phyloP scores from a whole-genome alignment of 2,888 invertebrate genomes.

The Mythimna loreyi region DNA sequence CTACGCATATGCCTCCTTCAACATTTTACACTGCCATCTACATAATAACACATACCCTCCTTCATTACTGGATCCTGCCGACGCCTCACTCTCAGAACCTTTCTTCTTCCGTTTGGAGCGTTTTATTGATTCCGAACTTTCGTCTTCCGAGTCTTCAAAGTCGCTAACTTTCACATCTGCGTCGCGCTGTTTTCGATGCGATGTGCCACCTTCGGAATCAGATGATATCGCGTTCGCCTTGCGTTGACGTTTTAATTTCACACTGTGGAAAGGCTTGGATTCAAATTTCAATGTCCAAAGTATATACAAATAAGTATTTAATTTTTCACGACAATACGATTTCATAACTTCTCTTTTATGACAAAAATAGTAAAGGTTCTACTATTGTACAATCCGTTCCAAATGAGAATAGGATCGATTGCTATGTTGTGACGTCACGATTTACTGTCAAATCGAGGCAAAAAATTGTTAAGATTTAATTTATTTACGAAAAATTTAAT shows the following conservation, averaged over 20 bases:
- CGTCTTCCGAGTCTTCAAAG: conserved; percentile 83
- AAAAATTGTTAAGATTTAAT: too few species aligned
- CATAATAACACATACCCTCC: conserved; percentile 70
- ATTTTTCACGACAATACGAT: too few species aligned
- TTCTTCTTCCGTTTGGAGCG: conserved; percentile 82
- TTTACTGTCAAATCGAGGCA: too few species aligned
- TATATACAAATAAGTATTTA: too few species aligned
- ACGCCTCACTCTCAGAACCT: conserved; percentile 79
- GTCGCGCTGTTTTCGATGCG: conserved; percentile 71
- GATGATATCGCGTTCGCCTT: conserved; percentile 84
- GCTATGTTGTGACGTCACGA: too few species aligned
- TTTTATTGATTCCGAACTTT: conserved; percentile 74
- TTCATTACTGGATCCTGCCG: conserved; percentile 75
- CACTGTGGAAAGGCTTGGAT: conserved; percentile 64
- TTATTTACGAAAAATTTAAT: too few species aligned
- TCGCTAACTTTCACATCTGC: conserved; percentile 75
- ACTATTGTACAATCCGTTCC: too few species aligned
- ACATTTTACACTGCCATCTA: neutral
- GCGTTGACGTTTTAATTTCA: conserved; percentile 80
- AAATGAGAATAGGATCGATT: too few species aligned
- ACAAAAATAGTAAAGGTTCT: too few species aligned
- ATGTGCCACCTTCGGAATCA: conserved; percentile 82
- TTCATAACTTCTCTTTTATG: too few species aligned
- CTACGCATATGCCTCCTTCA: too few species aligned
- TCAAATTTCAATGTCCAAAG: neutral